Evolutionary conservation across 2,113 vertebrate genomes (phyloP), one percentile per base, ranked within the genome.

Genomic region (Corythoichthys haematopterus): DNA sequence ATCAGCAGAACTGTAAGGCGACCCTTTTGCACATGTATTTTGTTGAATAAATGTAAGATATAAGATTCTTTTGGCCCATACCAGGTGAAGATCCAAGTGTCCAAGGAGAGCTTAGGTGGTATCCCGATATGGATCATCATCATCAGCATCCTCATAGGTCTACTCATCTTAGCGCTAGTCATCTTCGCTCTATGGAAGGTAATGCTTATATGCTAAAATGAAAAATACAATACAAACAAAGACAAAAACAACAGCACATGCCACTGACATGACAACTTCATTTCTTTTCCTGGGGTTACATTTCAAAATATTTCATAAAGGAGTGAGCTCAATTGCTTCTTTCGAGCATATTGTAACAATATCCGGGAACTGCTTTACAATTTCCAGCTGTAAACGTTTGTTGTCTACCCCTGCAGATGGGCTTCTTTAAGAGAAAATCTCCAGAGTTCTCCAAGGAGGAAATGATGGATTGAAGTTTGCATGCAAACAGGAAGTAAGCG

Each of bases 121-220:
- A 95, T 98, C 35, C 95, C 96, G 0, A 70, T 94, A 1, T 99
- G 96, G 97, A 95, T 98, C 57, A 98, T 99, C 69, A 92, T 98
- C 47, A 48, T 98, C 68, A 98, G 96, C 71, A 92, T 97, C 68
- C 93, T 99, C 0, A 92, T 94, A 0, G 97, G 97, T 50, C 91
- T 99, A 1, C 76, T 99, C 70, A 94, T 99, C 68, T 82, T 99
- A 69, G 92, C 94, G 16, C 91, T 99, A 36, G 95, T 98, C 68
- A 95, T 98, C 86, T 93, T 98, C 69, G 91, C 85, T 37, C 88
- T 99, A 65, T 99, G 96, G 97, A 99, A 95, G 95, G 97, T 99
- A 90, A 91, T 87, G 4, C 55, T 33, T 45, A 15, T 40, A 6
- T n/a, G 3, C 15, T 53, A 3, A 14, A 56, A 11, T 56, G 33